Conservation (phyloP, 2,797 vertebrate genomes). For the Phrynocephalus vlangalii region DNA sequence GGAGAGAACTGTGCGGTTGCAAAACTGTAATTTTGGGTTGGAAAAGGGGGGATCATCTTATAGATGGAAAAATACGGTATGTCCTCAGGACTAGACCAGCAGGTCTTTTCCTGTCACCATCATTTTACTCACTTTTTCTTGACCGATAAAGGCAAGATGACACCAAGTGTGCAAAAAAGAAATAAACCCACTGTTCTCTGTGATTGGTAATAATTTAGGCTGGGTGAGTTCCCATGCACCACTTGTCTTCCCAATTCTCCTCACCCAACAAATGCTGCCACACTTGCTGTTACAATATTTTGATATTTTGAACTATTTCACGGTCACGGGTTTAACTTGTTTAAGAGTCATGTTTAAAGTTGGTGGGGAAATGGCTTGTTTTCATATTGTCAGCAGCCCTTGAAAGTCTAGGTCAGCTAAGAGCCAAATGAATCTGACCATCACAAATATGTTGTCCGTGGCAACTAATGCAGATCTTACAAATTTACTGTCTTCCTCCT, state of each 20-base stretch:
- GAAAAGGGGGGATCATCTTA: no score
- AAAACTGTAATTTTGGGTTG: no score
- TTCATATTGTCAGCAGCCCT: neutral
- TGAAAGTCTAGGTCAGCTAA: neutral
- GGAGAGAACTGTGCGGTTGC: no score
- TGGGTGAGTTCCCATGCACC: neutral
- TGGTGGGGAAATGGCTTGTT: neutral
- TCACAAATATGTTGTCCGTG: neutral
- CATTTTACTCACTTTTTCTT: neutral
- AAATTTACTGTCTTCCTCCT: constrained; percentile 45
- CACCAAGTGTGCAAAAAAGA: neutral
- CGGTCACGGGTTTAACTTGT: neutral
- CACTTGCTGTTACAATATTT: neutral
- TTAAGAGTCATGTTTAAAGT: neutral
- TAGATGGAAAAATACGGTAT: no score
- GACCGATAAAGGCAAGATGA: neutral
- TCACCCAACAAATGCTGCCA: neutral
- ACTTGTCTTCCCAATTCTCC: neutral
- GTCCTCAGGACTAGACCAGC: no score
- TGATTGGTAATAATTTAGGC: neutral
- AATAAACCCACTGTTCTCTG: neutral
- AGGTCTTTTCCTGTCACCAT: no score
- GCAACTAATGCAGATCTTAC: neutral
- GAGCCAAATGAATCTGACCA: neutral
- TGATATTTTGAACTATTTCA: neutral